Base-by-base conservation (phyloP, 2,113 vertebrate genomes). In the Brachyhypopomus occidentalis region DNA sequence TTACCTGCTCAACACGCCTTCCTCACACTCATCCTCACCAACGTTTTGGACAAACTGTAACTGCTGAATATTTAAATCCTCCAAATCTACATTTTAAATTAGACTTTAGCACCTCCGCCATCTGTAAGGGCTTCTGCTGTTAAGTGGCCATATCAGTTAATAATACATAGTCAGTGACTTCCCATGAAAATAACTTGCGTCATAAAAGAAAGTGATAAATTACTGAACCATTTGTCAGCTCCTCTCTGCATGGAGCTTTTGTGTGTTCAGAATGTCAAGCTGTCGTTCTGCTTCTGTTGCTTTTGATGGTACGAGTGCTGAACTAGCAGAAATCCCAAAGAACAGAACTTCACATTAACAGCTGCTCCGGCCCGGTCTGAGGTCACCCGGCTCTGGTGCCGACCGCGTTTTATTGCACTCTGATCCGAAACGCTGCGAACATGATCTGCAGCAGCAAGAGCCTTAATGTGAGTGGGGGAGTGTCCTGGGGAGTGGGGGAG, bases 11-110 rank as follows among this genome's bases (percentile, higher is more conserved):
- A 16, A 67, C 75, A 34, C 38, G 41, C 41, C 75, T 52, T 59
- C 59, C 67, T 56, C 72, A 12, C 4, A 75, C n/a, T 75, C n/a
- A 14, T 48, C 67, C 59, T 23, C 14, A 11, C 48, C 45, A 58
- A 30, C 71, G 52, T 80, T 80, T 80, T 74, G 59, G 12, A 36
- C 27, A 23, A 81, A 69, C 63, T 75, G 52, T 34, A 69, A 52
- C 48, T 60, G 45, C 69, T 81, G 55, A 70, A 75, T 76, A 81
- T 75, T 81, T 60, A 36, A 75, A 69, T 23, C 2, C 9, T 19
- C 8, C 16, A 64, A 58, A 81, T 81, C 79, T 75, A n/a, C 79
- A 75, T 64, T 64, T 66, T 73, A 80, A 73, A 73, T 66, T 0
- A 3, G 34, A 69, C 16, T 67, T 62, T 59, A 41, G 20, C 64